phyloP scores from a whole-genome alignment of 2,113 vertebrate species.

The Henicopernis longicauda region DNA sequence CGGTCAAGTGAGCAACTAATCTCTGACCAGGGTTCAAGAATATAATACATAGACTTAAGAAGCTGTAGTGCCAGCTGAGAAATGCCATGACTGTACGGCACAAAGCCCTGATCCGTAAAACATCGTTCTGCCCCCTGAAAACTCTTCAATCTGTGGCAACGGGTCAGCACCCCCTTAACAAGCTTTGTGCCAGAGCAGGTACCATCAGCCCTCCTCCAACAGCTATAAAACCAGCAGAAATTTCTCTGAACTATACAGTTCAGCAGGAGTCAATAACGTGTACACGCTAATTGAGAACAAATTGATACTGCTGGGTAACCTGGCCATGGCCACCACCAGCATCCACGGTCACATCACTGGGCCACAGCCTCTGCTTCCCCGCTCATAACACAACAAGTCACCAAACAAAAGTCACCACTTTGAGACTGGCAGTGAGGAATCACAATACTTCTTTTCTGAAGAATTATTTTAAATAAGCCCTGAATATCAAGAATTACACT shows the following conservation, averaged over 20 bases:
- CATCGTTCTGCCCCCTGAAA: not conserved
- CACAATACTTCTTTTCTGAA: not conserved
- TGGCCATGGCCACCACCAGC: too few relatives aligned
- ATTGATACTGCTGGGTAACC: not conserved
- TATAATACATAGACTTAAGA: not conserved
- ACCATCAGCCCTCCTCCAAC: not conserved
- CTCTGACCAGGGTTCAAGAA: not conserved
- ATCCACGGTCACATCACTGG: not conserved
- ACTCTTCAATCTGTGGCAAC: fast-evolving
- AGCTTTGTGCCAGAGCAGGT: not conserved
- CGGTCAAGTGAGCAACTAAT: not conserved
- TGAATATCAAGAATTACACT: not conserved
- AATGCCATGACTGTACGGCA: not conserved
- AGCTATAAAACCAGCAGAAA: not conserved
- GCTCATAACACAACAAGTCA: fast-evolving
- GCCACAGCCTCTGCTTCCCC: not conserved
- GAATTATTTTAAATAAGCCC: not conserved
- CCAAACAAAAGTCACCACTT: not conserved
- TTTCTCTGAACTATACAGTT: not conserved
- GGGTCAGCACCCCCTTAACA: not conserved
- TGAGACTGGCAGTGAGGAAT: not conserved
- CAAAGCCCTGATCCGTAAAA: not conserved
- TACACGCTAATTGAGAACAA: fast-evolving
- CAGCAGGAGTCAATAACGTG: not conserved
- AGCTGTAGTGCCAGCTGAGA: not conserved